Conservation (phyloP, 1,140 invertebrate genomes). For the Eriocheir sinensis region DNA sequence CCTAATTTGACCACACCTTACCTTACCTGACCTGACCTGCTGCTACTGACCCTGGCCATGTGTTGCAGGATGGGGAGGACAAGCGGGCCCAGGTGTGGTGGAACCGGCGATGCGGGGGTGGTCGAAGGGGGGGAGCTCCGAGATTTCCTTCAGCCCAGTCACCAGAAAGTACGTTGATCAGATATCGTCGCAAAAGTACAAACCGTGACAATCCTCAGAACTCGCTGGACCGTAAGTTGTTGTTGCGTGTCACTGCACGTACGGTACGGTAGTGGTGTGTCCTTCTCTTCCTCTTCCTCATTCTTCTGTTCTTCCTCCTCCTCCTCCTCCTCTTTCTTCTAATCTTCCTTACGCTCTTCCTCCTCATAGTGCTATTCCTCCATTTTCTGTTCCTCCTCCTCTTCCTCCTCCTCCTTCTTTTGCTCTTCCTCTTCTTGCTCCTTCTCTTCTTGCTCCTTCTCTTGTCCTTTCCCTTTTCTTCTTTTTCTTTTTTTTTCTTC, state of each 20-base stretch:
- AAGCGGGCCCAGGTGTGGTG: constrained; percentile 52
- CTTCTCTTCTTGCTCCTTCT: too few species aligned
- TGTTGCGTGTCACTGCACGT: constrained; percentile 75
- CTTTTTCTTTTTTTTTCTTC: too few species aligned
- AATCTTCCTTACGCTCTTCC: too few species aligned
- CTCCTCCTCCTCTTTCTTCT: too few species aligned
- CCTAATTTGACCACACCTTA: background rate
- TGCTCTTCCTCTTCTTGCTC: too few species aligned
- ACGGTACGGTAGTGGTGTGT: constrained; percentile 49
- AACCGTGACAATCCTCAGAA: constrained; percentile 62
- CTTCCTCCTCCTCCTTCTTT: too few species aligned
- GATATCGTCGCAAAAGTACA: constrained; percentile 76
- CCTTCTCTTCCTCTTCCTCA: background rate
- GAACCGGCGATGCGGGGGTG: constrained; percentile 52
- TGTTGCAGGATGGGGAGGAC: constrained; percentile 44
- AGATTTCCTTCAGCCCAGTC: background rate
- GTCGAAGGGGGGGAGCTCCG: background rate
- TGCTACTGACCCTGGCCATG: background rate
- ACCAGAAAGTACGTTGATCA: constrained; percentile 75
- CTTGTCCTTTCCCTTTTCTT: too few species aligned
- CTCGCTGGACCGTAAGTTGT: constrained; percentile 65
- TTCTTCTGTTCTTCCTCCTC: background rate
- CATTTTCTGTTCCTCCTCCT: background rate
- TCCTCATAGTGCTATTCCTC: background rate
- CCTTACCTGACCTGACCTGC: background rate